Conservation (phyloP, 1,140 invertebrate genomes). For the Euura saliciscinereae region DNA sequence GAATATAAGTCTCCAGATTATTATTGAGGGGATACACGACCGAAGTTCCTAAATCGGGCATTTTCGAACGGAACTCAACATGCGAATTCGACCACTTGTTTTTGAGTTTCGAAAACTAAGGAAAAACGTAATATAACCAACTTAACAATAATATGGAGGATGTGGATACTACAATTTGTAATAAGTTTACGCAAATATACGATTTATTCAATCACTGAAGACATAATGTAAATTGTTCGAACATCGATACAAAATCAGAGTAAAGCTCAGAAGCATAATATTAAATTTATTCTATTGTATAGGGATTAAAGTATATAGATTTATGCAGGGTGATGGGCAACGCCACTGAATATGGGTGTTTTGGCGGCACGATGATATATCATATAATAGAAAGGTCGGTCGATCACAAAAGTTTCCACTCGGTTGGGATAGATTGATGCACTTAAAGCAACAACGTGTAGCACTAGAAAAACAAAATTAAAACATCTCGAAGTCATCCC, state of each 20-base stretch:
- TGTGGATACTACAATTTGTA: background rate
- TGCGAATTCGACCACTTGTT: too few species aligned
- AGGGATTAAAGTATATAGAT: background rate
- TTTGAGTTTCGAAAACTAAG: too few species aligned
- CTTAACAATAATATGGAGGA: background rate
- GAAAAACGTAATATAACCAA: too few species aligned
- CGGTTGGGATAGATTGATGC: background rate
- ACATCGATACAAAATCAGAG: background rate
- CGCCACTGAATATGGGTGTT: background rate
- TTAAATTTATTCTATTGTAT: too few species aligned
- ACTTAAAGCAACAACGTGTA: too few species aligned
- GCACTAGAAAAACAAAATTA: too few species aligned
- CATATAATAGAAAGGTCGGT: background rate
- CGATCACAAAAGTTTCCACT: background rate
- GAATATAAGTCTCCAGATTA: too few species aligned
- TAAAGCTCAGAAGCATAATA: background rate
- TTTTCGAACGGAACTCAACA: too few species aligned
- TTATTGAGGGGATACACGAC: too few species aligned
- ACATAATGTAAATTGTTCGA: background rate
- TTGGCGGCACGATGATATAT: background rate
- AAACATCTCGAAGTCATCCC: too few species aligned
- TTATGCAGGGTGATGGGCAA: background rate
- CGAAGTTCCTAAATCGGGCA: too few species aligned
- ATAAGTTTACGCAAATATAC: background rate
- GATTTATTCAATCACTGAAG: background rate